Percentiles rank a stretch among this genome's conserved stretches.
Evolutionary conservation across 1,140 invertebrate species (phyloP).

Genomic region (Drosophila persimilis): DNA sequence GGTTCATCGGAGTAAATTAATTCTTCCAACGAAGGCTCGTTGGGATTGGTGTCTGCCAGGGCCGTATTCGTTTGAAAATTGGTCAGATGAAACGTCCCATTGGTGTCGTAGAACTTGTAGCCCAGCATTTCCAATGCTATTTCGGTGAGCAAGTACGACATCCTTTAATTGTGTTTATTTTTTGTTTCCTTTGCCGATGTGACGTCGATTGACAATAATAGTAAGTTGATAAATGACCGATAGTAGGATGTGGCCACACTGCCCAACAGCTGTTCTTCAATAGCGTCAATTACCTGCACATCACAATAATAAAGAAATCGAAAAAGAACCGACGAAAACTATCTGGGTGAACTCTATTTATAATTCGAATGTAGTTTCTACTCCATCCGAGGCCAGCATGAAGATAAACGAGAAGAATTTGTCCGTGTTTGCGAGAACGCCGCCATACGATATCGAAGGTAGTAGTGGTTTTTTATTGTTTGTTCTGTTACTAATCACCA

Average conservation of each 20-base stretch:
- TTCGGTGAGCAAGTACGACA: slow-evolving; percentile 80
- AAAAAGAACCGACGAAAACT: neutral
- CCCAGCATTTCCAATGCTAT: slow-evolving; percentile 80
- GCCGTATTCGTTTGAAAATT: slow-evolving; percentile 66
- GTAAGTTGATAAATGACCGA: no score
- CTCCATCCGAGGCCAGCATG: slow-evolving; percentile 84
- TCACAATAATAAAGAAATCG: slow-evolving; percentile 20
- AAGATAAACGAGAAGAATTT: slow-evolving; percentile 96
- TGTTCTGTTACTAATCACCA: slow-evolving; percentile 24
- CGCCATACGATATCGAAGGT: slow-evolving; percentile 93
- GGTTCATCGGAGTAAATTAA: slow-evolving; percentile 34
- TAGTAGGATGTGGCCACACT: no score
- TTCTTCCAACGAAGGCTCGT: slow-evolving; percentile 47
- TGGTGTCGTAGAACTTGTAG: slow-evolving; percentile 79
- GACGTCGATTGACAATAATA: no score
- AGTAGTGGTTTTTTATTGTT: neutral
- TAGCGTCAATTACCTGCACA: slow-evolving; percentile 8
- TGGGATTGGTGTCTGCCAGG: slow-evolving; percentile 32
- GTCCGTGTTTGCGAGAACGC: slow-evolving; percentile 92
- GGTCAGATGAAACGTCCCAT: slow-evolving; percentile 65
- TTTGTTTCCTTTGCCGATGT: neutral
- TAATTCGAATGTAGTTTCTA: slow-evolving; percentile 21
- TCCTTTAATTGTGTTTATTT: slow-evolving; percentile 8
- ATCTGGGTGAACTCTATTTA: slow-evolving; percentile 1
- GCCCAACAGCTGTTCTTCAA: slow-evolving; percentile 14